Conservation (phyloP, 1,140 invertebrate genomes). For the Calycopis cecrops region DNA sequence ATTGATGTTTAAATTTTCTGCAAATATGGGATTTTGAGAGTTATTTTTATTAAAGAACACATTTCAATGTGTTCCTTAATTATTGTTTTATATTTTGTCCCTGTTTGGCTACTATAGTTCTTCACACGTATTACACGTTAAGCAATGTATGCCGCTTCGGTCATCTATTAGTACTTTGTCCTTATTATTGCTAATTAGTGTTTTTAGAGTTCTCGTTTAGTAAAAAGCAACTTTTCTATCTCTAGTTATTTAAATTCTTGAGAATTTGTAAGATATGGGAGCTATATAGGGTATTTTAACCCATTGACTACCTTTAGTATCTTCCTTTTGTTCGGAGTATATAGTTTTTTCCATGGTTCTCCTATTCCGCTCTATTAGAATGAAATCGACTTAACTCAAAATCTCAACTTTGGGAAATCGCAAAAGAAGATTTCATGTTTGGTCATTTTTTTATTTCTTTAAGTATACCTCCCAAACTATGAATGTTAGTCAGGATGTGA, state of each 20-base stretch:
- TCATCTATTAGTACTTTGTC: constrained; percentile 5
- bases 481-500: too few relatives aligned
- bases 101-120: neutral
- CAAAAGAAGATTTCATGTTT: too few relatives aligned
- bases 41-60: too few relatives aligned
- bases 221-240: constrained; percentile 1
- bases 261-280: neutral
- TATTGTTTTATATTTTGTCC: constrained; percentile 4
- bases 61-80: constrained; percentile 9
- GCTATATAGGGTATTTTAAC: constrained; percentile 3
- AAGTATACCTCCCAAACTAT: too few relatives aligned
- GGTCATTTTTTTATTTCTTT: too few relatives aligned
- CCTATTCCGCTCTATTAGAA: too few relatives aligned
- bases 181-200: neutral
- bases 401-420: too few relatives aligned
- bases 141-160: constrained; percentile 1
- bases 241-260: constrained; percentile 2
- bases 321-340: too few relatives aligned
- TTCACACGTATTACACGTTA: constrained; percentile 4
- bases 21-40: too few relatives aligned
- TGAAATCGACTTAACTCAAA: too few relatives aligned
- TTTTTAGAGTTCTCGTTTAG: neutral
- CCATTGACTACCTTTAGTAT: neutral
- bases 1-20: neutral
- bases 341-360: too few relatives aligned